Evolutionary conservation across 2,888 invertebrate genomes (phyloP).

Genomic region (Dryobota labecula): DNA sequence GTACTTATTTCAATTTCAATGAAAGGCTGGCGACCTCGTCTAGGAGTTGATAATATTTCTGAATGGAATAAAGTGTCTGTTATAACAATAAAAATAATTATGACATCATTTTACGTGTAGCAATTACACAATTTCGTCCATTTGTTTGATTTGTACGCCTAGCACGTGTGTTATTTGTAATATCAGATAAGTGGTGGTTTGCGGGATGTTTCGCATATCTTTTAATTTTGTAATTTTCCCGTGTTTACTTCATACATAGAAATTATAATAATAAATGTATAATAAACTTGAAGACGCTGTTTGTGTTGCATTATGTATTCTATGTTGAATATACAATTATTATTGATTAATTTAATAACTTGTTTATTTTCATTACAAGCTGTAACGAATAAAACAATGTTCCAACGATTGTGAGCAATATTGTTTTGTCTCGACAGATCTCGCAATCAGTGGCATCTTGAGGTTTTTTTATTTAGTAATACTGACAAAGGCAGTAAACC

Average conservation of each 20-base stretch:
- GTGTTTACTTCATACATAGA: neutral
- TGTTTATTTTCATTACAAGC: slow-evolving; percentile 4
- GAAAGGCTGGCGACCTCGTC: slow-evolving; percentile 53
- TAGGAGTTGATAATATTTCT: slow-evolving; percentile 28
- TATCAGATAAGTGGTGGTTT: slow-evolving; percentile 21
- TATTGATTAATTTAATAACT: neutral
- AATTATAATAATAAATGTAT: neutral
- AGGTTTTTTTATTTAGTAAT: slow-evolving; percentile 8
- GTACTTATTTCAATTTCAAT: slow-evolving; percentile 32
- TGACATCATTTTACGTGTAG: slow-evolving; percentile 19
- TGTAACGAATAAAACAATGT: slow-evolving; percentile 1
- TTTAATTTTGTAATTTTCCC: slow-evolving; percentile 7
- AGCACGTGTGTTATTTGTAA: slow-evolving; percentile 29
- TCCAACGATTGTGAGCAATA: slow-evolving; percentile 17
- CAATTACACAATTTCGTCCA: slow-evolving; percentile 14
- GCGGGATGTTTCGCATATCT: slow-evolving; percentile 23
- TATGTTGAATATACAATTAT: neutral
- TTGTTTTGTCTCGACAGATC: slow-evolving; percentile 19
- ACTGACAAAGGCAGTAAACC: slow-evolving; percentile 30
- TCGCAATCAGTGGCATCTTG: slow-evolving; percentile 3
- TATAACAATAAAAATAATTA: slow-evolving; percentile 18
- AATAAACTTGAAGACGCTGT: neutral
- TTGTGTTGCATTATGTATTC: neutral
- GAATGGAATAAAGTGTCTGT: slow-evolving; percentile 29
- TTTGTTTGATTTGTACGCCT: slow-evolving; percentile 23